These are phyloP conservation scores for Pleuronectes platessa DNA, from an alignment of 2,113 vertebrate genomes.

Conservation along the genomic window DNA sequence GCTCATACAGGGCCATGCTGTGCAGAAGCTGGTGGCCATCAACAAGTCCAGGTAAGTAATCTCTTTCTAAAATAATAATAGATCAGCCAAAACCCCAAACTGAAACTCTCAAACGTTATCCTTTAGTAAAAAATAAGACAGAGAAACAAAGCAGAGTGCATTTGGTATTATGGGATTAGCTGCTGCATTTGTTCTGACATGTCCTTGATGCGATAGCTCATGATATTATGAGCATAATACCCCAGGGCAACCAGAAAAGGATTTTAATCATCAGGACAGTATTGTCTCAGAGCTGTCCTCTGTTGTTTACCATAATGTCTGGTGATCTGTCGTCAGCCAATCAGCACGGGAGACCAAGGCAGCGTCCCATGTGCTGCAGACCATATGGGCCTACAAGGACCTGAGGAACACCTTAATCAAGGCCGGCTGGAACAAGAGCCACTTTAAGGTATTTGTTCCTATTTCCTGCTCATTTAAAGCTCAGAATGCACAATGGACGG, in stretches of 20 bases:
- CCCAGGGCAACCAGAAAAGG: constrained; percentile 10
- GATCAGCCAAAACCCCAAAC: not conserved
- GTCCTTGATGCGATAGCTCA: constrained; percentile 6
- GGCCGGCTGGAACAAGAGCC: constrained; percentile 95
- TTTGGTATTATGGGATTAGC: not conserved
- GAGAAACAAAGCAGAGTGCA: not conserved
- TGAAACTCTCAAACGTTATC: not conserved
- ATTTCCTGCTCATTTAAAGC: not conserved
- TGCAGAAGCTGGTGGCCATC: constrained; percentile 93
- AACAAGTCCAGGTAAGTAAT: constrained; percentile 88
- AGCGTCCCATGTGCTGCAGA: constrained; percentile 94
- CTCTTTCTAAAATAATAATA: not conserved
- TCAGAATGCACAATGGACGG: not conserved
- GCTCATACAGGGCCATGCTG: constrained; percentile 93
- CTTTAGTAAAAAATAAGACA: not conserved
- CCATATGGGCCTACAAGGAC: constrained; percentile 96
- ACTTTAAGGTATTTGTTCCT: constrained; percentile 89
- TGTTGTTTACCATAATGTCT: constrained; percentile 31
- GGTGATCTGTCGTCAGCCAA: constrained; percentile 72
- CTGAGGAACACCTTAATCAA: constrained; percentile 88
- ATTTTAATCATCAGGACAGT: constrained; percentile 42
- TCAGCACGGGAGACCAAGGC: constrained; percentile 89
- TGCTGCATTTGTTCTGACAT: constrained; percentile 1
- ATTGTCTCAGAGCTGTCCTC: constrained; percentile 41
- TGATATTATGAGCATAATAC: constrained; percentile 28